A percentile compares a stretch with the other conserved stretches of the same genome.
These are phyloP conservation scores for Phocides pigmalion DNA, from an alignment of 1,140 invertebrate genomes.

Conservation along the genomic window DNA sequence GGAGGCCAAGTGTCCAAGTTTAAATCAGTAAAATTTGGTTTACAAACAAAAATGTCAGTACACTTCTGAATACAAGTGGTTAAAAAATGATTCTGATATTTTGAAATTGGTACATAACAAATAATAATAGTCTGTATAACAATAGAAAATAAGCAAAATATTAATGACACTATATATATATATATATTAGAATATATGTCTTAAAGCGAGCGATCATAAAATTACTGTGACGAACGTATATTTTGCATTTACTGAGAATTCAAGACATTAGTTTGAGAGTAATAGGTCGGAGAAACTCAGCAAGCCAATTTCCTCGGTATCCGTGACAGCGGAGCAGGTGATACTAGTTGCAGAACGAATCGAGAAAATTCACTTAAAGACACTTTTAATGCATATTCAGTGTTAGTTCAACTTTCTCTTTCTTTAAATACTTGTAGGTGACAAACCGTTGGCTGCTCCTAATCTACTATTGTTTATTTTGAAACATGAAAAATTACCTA, in stretches of 20 bases:
- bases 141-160: neutral
- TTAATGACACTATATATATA: neutral
- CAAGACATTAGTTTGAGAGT: slow-evolving; percentile 19
- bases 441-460: neutral
- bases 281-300: slow-evolving; percentile 50
- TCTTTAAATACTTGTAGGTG: slow-evolving; percentile 5
- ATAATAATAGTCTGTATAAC: too few relatives aligned
- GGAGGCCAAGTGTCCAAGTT: neutral
- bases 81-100: too few relatives aligned
- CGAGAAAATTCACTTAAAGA: slow-evolving; percentile 26
- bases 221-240: slow-evolving; percentile 19
- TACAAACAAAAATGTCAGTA: neutral
- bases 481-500: slow-evolving; percentile 13
- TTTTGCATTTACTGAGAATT: slow-evolving; percentile 7
- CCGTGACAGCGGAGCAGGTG: slow-evolving; percentile 33
- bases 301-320: slow-evolving; percentile 52
- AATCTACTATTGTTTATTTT: neutral
- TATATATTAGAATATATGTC: neutral
- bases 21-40: neutral
- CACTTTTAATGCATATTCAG: slow-evolving; percentile 21
- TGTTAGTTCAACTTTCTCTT: slow-evolving; percentile 25
- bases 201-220: neutral
- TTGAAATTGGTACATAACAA: too few relatives aligned
- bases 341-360: slow-evolving; percentile 22
- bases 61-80: too few relatives aligned